Conservation (phyloP, 35 echinoderm and acorn worm species). For the Diadema setosum region DNA sequence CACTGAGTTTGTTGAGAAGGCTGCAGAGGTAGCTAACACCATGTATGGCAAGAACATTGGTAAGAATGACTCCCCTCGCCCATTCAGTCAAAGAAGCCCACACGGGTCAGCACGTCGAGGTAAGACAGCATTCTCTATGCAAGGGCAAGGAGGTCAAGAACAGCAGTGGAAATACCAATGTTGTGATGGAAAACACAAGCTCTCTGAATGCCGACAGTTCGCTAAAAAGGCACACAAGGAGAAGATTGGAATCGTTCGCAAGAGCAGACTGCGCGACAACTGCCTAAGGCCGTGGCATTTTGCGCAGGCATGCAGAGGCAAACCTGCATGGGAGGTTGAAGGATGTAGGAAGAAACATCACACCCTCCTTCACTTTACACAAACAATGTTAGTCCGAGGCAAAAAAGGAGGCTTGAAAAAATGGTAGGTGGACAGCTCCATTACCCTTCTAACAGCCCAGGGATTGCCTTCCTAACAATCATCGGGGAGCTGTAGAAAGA, state of each 20-base stretch:
- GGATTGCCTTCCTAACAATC: neutral
- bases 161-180: neutral
- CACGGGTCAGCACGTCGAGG: neutral
- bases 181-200: neutral
- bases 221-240: neutral
- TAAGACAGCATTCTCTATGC: neutral
- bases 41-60: conserved; percentile 30
- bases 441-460: neutral
- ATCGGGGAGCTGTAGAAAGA: neutral
- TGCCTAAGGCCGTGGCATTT: conserved; percentile 18
- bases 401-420: neutral
- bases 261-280: conserved; percentile 22
- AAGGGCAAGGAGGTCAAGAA: neutral
- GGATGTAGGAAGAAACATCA: conserved; percentile 27
- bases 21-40: neutral
- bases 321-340: neutral
- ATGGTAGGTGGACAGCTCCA: conserved; percentile 1
- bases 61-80: neutral
- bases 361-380: neutral
- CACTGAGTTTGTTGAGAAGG: neutral
- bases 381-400: too few relatives aligned
- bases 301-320: neutral
- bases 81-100: neutral
- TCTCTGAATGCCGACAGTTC: neutral
- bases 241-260: neutral